Evolutionary conservation across 2,888 invertebrate genomes (phyloP), one percentile per base, ranked within the genome.

Genomic region (Megaustenia siamemsis): DNA sequence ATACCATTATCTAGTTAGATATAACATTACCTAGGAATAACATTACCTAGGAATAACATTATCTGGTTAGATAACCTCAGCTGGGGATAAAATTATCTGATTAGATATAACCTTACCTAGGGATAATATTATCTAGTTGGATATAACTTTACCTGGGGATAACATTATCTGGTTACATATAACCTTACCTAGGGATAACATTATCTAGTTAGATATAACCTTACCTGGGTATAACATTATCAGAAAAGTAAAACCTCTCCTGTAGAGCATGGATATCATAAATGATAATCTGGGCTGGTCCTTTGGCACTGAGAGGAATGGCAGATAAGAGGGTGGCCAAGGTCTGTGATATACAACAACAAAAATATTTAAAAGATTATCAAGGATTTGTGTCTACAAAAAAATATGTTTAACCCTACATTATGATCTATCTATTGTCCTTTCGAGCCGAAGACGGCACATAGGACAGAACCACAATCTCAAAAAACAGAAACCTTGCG

Each of bases 191-290:
- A 49, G 49, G 15, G 49, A 15, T 49, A 49, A 49, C 10, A 49
- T 49, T 10, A 49, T 10, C 15, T 10, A 49, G 49, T n/a, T n/a
- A n/a, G 15, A 49, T 38, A 21, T 40, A 38, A 71, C 5, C 69
- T 35, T 87, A 94, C 94, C 94, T 92, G 32, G 94, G 94, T 82
- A 94, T 94, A 76, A 94, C 92, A 85, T 89, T 90, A 60, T 94
- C 93, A 5, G 92, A 91, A 89, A 94, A 94, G 88, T 94, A 94
- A 88, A 94, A 94, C 66, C 94, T 88, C 87, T 94, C 94, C 86
- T 94, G 94, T 45, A 94, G 89, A 38, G 94, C 94, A 87, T 94
- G 94, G 35, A 94, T 94, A 87, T 94, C 94, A 88, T 93, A 93
- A 56, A 94, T 92, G 84, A 94, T 91, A 40, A 94, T 91, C 89